Evolutionary conservation across 1,140 invertebrate species (phyloP), one percentile per base, ranked within the genome.

Genomic region (Phthorimaea operculella): DNA sequence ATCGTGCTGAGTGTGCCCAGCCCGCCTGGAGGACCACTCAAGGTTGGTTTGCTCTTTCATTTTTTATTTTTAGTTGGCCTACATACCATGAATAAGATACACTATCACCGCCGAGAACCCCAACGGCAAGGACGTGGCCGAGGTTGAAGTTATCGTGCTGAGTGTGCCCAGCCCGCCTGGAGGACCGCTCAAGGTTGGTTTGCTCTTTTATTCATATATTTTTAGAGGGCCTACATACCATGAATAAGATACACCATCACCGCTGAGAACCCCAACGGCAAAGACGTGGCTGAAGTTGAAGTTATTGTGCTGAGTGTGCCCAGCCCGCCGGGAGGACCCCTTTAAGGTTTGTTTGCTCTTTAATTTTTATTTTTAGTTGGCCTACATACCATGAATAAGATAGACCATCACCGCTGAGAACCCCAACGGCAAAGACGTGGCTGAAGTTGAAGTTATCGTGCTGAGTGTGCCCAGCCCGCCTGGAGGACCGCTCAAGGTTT

Each of bases 371-470:
- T n/a, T n/a, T n/a, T n/a, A n/a, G n/a, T n/a, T n/a, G 98, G 98
- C 16, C n/a, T n/a, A n/a, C n/a, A n/a, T n/a, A n/a, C n/a, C n/a
- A n/a, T n/a, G n/a, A n/a, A n/a, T n/a, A n/a, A 90, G 90, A 50
- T 99, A 98, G 72, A 95, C 92, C 6, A 89, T 99, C 52, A 93
- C 91, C 17, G 96, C 98, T 39, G 95, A 97, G 76, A 99, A 99
- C 75, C 86, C 89, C 21, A 98, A 96, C 68, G 98, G 98, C 12
- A 93, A 92, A 74, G 97, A 98, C 68, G 92, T 92, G 15, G 97
- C 95, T 11, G 92, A 93, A 57, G 94, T 99, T 0, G 94, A 93
- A 64, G 97, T 99, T 5, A 95, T 92, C 33, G 94, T 99, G 0
- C 86, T 99, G 44, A 96, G 96, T 68, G 94, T 92, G 63, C 96